Evolutionary conservation across 2,888 invertebrate genomes (phyloP).

Genomic region (Calameuta filiformis): DNA sequence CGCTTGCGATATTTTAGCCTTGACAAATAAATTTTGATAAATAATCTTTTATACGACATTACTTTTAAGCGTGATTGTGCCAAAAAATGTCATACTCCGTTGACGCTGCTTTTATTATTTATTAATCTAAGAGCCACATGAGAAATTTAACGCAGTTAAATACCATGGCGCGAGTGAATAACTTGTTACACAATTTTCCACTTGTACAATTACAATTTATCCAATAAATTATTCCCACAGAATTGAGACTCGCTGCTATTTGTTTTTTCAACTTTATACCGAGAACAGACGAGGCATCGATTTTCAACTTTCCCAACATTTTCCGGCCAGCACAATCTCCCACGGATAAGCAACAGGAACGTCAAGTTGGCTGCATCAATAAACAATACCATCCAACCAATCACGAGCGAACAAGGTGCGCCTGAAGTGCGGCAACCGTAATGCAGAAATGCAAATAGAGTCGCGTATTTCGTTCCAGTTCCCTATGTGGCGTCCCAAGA

Average conservation of each 20-base stretch:
- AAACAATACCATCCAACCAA: neutral
- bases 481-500: neutral
- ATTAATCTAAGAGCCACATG: too few relatives aligned
- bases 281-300: neutral
- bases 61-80: too few relatives aligned
- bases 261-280: neutral
- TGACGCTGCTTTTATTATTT: too few relatives aligned
- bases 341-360: too few relatives aligned
- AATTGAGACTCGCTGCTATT: neutral
- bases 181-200: neutral
- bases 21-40: too few relatives aligned
- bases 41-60: too few relatives aligned
- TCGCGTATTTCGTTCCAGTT: neutral
- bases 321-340: neutral
- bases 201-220: neutral
- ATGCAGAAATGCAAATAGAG: neutral
- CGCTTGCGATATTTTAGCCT: too few relatives aligned
- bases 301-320: neutral
- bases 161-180: neutral
- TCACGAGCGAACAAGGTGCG: neutral
- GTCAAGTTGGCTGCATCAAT: neutral
- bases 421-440: neutral
- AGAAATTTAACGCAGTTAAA: neutral
- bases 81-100: too few relatives aligned
- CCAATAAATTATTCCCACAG: neutral